Base-by-base conservation (phyloP, 2,888 invertebrate genomes). In the Keiferia lycopersicella region DNA sequence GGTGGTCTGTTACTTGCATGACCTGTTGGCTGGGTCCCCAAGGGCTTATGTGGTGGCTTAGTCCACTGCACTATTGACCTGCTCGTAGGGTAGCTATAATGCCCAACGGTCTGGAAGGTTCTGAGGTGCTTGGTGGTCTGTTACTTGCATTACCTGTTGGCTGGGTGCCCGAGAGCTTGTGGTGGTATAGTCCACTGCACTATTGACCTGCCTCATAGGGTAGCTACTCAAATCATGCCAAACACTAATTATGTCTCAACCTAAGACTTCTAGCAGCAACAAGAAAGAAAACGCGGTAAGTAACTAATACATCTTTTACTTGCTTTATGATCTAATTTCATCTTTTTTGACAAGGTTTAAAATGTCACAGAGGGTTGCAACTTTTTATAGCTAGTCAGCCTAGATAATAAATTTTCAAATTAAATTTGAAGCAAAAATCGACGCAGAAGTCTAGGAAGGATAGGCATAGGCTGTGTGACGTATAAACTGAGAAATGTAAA, bases 11-110 rank as follows among this genome's bases (percentile, higher is more conserved):
- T 53, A 66, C 66, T 69, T 76, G 72, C 80, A 88, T 89, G 84
- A 86, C 84, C 80, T 86, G 85, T 90, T 89, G 91, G 90, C 88
- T 66, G 70, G 72, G 67, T 79, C 87, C 88, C 87, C 73, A 73
- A 69, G 75, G 81, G 79, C 87, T 87, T 87, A 86, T 82, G 83
- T 80, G 76, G 67, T 67, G 85, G 66, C 87, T 84, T 91, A 91
- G 91, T 91, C 91, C 89, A 91, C 85, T 91, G 91, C 87, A 89
- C 91, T 90, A 91, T 86, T 91, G 91, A 91, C 91, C 91, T 73
- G 71, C 80, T 68, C 71, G 82, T 90, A 89, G 88, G 90, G 89
- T 87, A 83, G 78, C 88, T 82, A 87, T 82, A 81, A 80, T 72
- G 65, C 64, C 70, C 65, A 65, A n/a, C n/a, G n/a, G n/a, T 30